Conservation (phyloP, 2,113 vertebrate genomes). For the Typhlomys cinereus region DNA sequence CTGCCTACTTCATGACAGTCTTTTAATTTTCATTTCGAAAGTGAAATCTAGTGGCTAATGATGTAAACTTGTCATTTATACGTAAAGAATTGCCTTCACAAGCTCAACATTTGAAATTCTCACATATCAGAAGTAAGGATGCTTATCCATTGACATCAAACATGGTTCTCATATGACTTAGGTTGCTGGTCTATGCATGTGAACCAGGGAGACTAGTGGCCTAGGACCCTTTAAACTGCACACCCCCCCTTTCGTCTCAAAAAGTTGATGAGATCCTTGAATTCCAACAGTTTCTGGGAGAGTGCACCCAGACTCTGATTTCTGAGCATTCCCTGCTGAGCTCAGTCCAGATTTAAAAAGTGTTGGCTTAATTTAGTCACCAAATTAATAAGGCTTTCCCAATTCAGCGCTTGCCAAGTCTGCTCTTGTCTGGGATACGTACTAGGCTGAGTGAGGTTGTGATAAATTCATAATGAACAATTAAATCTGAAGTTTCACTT, state of each 20-base stretch:
- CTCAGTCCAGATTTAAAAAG: slow-evolving; percentile 35
- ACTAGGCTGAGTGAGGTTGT: slow-evolving; percentile 58
- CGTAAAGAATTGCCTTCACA: not conserved
- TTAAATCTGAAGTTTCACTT: slow-evolving; percentile 57
- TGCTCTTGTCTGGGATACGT: slow-evolving; percentile 43
- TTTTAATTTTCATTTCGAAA: not conserved
- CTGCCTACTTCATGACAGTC: not conserved
- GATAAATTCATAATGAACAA: slow-evolving; percentile 48
- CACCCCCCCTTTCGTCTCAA: not conserved
- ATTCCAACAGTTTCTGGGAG: slow-evolving; percentile 35
- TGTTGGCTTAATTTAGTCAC: slow-evolving; percentile 28
- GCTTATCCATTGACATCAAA: not conserved
- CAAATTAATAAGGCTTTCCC: slow-evolving; percentile 49
- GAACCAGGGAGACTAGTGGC: not conserved
- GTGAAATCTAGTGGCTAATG: not conserved
- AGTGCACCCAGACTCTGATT: slow-evolving; percentile 5
- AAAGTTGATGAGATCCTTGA: not conserved
- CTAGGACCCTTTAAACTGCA: not conserved
- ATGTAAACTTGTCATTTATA: not conserved
- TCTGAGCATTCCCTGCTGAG: not conserved
- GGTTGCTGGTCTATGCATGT: accelerated
- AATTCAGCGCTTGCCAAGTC: slow-evolving; percentile 67
- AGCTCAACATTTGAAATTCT: not conserved
- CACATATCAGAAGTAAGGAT: not conserved
- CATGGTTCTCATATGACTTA: accelerated